These are phyloP conservation scores for Numenius phaeopus DNA, from an alignment of 2,797 vertebrate genomes.

Conservation along the genomic window DNA sequence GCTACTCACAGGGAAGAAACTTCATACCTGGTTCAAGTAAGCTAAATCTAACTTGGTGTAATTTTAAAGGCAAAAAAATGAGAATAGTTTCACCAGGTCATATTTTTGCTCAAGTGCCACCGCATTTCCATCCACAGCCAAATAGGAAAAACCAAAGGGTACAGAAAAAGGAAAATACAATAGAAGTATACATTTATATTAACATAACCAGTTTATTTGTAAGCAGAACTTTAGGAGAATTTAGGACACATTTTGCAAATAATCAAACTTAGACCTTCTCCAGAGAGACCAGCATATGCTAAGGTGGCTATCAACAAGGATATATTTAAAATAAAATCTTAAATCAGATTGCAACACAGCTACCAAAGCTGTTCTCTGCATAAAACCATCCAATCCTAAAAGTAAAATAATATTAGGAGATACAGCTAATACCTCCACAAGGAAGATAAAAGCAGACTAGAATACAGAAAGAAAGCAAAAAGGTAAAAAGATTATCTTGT, in stretches of 20 bases:
- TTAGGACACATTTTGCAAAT: not conserved
- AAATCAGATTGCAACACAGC: not conserved
- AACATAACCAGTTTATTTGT: not conserved
- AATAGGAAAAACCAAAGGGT: not conserved
- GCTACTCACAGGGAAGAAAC: not conserved
- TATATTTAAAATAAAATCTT: not conserved
- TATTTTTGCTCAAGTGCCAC: not conserved
- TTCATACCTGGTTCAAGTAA: not conserved
- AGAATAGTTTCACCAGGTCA: not conserved
- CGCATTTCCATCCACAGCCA: not conserved
- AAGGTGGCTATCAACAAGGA: not conserved
- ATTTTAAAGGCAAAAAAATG: not conserved
- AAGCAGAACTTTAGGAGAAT: not conserved
- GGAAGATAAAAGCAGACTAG: not conserved
- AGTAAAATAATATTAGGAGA: not conserved
- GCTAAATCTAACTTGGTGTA: not conserved
- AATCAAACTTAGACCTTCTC: not conserved
- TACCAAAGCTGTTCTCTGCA: not conserved
- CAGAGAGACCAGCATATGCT: not conserved
- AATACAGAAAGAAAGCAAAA: not conserved
- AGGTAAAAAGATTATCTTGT: not conserved
- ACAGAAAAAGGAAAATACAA: not conserved
- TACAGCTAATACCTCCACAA: not conserved
- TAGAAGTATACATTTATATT: not conserved
- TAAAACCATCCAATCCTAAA: not conserved